Evolutionary conservation across 2,888 invertebrate species (phyloP).

Genomic region (Julus scandinavius): DNA sequence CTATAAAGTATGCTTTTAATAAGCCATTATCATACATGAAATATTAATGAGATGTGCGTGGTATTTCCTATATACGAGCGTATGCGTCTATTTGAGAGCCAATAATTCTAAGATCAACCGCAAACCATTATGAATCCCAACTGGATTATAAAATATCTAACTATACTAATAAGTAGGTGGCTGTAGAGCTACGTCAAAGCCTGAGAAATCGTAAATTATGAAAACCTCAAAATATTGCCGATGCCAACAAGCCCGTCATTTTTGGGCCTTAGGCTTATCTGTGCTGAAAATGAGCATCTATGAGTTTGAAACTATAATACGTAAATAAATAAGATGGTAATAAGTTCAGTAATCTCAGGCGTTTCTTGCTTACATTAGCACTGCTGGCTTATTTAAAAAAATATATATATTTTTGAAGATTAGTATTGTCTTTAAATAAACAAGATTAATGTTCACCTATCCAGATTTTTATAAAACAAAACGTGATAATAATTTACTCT

Average conservation of each 20-base stretch:
- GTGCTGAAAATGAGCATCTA: too few relatives aligned
- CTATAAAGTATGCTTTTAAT: conserved; percentile 3
- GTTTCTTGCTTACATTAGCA: too few relatives aligned
- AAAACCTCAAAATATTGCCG: background rate
- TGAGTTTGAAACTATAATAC: too few relatives aligned
- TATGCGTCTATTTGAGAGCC: background rate
- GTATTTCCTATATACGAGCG: background rate
- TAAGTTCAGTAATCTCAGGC: too few relatives aligned
- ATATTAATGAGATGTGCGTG: conserved; percentile 9
- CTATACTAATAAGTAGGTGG: background rate
- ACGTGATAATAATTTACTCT: too few relatives aligned
- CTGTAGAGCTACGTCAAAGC: background rate
- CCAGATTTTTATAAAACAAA: too few relatives aligned
- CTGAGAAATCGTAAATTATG: background rate
- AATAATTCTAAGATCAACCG: conserved; percentile 21
- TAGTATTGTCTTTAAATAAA: too few relatives aligned
- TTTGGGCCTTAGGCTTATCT: background rate
- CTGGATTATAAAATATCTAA: background rate
- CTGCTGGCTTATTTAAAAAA: too few relatives aligned
- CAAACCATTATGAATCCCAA: background rate
- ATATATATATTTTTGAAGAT: too few relatives aligned
- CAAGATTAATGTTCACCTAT: too few relatives aligned
- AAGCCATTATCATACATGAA: conserved; percentile 21
- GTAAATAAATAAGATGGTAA: too few relatives aligned
- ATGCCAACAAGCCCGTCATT: background rate